phyloP scores from a whole-genome alignment of 2,888 invertebrate species.

The Ophion costatus region DNA sequence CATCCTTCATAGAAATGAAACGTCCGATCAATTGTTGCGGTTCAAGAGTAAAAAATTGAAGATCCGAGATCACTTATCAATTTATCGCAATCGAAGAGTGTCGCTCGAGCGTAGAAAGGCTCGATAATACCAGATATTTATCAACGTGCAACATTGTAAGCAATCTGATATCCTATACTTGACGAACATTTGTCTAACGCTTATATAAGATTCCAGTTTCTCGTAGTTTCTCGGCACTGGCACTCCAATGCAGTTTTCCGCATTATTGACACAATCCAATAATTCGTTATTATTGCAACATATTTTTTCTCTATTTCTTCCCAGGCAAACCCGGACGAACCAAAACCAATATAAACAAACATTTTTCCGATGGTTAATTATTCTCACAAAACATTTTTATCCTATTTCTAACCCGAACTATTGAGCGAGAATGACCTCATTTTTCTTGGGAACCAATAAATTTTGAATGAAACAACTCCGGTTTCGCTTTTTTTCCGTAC shows the following conservation, averaged over 20 bases:
- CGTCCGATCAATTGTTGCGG: not conserved
- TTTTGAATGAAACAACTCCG: too few species aligned
- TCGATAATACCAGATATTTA: constrained; percentile 9
- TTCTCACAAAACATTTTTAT: too few species aligned
- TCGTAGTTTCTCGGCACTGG: not conserved
- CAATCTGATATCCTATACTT: not conserved
- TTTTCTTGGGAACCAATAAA: too few species aligned
- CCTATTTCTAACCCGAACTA: too few species aligned
- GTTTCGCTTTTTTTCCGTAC: too few species aligned
- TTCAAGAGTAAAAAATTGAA: not conserved
- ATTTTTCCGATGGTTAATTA: too few species aligned
- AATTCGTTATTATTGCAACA: not conserved
- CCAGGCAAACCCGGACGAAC: too few species aligned
- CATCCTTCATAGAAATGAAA: not conserved
- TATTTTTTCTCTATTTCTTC: too few species aligned
- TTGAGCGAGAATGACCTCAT: too few species aligned
- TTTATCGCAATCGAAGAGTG: not conserved
- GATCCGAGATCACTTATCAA: not conserved
- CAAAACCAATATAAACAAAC: too few species aligned
- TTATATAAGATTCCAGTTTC: not conserved
- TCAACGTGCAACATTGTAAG: not conserved
- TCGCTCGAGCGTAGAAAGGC: not conserved
- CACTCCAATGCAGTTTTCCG: not conserved
- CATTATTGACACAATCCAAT: not conserved
- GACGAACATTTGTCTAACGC: not conserved